Conservation (phyloP, 2,113 vertebrate genomes). For the Anoura caudifer region DNA sequence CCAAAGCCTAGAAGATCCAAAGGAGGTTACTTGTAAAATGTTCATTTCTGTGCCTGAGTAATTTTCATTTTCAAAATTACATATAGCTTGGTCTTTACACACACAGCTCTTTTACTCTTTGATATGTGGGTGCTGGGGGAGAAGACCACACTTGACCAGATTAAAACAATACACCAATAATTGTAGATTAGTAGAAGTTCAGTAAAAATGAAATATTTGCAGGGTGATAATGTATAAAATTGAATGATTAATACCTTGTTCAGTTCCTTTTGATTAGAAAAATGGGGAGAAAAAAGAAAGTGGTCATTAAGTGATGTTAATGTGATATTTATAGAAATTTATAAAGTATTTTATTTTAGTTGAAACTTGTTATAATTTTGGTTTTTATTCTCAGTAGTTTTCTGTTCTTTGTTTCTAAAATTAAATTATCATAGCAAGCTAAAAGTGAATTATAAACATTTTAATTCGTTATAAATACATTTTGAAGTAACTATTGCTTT, state of each 20-base stretch:
- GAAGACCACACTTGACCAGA: background rate
- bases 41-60: background rate
- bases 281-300: background rate
- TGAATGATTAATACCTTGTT: background rate
- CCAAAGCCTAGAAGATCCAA: background rate
- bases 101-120: background rate
- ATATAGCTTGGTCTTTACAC: background rate
- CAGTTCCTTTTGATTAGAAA: background rate
- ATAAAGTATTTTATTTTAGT: background rate
- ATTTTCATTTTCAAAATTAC: background rate
- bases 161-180: background rate
- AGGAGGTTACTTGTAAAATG: background rate
- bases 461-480: background rate
- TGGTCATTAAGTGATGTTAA: background rate
- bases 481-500: constrained; percentile 37
- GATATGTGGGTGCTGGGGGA: background rate
- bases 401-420: background rate
- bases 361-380: constrained; percentile 30
- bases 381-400: background rate
- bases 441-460: constrained; percentile 3
- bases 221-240: background rate
- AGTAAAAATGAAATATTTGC: background rate
- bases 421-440: background rate
- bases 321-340: background rate
- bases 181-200: background rate